Conservation (phyloP, 2,113 vertebrate species). For the Callopanchax toddi region DNA sequence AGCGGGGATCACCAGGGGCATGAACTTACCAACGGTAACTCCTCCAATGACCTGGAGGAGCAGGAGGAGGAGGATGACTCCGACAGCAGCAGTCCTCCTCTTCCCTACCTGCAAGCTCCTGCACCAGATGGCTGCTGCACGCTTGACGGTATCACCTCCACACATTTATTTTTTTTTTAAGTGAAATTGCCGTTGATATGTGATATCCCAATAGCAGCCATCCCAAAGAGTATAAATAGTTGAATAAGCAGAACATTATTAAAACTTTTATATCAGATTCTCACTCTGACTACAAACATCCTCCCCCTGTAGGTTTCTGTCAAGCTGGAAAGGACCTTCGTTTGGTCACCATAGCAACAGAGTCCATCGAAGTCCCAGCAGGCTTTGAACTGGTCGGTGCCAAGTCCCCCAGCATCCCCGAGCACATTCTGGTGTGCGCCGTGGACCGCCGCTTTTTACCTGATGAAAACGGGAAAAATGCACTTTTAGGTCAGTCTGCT, state of each 20-base stretch:
- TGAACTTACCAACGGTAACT: constrained; percentile 82
- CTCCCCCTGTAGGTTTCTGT: constrained; percentile 88
- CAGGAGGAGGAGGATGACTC: constrained; percentile 91
- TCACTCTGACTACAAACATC: constrained; percentile 9
- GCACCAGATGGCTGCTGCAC: constrained; percentile 96
- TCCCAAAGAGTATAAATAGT: background rate
- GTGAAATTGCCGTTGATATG: background rate
- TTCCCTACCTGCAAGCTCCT: constrained; percentile 92
- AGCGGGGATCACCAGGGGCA: constrained; percentile 82
- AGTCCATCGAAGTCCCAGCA: constrained; percentile 89
- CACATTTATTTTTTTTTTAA: background rate
- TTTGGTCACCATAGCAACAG: constrained; percentile 90
- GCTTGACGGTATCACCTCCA: constrained; percentile 83
- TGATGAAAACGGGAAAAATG: constrained; percentile 98
- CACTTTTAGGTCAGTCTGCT: constrained; percentile 95
- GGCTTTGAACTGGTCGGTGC: constrained; percentile 97
- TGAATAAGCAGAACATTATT: background rate
- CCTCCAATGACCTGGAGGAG: constrained; percentile 88
- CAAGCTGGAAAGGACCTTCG: constrained; percentile 98
- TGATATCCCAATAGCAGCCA: background rate
- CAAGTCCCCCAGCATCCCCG: constrained; percentile 93
- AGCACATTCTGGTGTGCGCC: constrained; percentile 96
- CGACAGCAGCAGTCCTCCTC: constrained; percentile 92
- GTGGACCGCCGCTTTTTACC: constrained; percentile 97
- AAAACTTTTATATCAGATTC: constrained; percentile 1